Conservation (phyloP, 2,797 vertebrate species). For the Anguilla obscura region DNA sequence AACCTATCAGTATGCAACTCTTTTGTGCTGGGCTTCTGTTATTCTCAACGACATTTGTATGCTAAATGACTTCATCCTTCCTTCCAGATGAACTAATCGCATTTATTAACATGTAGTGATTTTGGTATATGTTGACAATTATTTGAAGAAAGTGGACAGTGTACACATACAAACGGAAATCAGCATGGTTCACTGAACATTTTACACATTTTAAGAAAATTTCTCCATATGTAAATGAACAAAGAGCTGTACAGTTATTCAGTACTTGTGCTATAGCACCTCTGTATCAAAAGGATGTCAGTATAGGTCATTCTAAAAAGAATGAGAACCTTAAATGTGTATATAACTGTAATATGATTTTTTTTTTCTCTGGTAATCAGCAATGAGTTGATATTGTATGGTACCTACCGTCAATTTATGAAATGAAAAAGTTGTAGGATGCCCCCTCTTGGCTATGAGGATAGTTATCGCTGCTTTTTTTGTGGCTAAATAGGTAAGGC, state of each 20-base stretch:
- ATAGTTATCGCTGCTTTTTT: no score
- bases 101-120: conserved; percentile 16
- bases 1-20: conserved; percentile 6
- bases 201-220: not conserved
- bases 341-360: not conserved
- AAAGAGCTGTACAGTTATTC: not conserved
- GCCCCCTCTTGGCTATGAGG: conserved; percentile 13
- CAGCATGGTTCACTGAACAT: not conserved
- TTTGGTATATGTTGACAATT: not conserved
- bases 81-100: not conserved
- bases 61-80: conserved; percentile 12
- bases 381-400: conserved; percentile 9
- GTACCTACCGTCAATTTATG: not conserved
- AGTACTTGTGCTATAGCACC: not conserved
- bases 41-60: conserved; percentile 11
- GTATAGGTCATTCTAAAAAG: not conserved
- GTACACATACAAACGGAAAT: not conserved
- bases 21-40: not conserved
- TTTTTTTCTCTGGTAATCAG: not conserved
- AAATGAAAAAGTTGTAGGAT: conserved; percentile 30
- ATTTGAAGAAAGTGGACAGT: conserved; percentile 7
- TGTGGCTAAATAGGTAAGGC: conserved; percentile 14
- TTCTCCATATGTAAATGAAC: not conserved
- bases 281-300: not conserved
- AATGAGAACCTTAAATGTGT: not conserved